A percentile compares a stretch with the other conserved stretches of the same genome.
These are phyloP conservation scores for western clawed frog (Xenopus tropicalis) DNA, from an alignment of 2,113 vertebrate species.

Conservation along the genomic window DNA sequence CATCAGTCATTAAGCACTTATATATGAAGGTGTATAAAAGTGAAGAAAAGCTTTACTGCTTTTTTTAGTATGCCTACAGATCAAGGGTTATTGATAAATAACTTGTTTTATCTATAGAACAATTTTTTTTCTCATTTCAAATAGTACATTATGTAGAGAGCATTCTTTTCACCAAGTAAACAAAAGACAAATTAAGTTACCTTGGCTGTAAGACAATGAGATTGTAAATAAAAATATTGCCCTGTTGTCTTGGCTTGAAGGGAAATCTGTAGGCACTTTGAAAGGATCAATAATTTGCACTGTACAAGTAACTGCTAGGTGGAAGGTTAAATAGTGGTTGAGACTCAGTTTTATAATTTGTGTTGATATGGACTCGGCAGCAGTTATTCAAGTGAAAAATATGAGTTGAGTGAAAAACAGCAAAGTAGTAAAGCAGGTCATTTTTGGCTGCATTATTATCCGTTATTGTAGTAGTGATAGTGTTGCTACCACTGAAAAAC, in stretches of 20 bases:
- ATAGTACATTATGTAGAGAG: not conserved
- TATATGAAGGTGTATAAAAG: not conserved
- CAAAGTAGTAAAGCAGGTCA: no score
- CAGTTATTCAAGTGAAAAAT: constrained; percentile 1
- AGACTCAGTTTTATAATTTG: not conserved
- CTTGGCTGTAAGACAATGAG: not conserved
- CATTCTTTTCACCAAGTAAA: not conserved
- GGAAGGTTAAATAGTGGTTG: constrained; percentile 4
- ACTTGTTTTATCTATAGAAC: not conserved
- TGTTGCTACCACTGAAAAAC: no score
- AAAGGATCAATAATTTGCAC: constrained; percentile 7
- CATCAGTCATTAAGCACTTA: not conserved
- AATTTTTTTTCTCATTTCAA: not conserved
- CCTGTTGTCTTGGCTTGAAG: not conserved
- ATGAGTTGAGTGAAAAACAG: not conserved
- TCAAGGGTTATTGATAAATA: not conserved
- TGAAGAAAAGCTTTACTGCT: not conserved
- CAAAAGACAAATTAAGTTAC: not conserved
- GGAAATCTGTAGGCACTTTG: not conserved
- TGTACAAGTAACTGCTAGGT: constrained; percentile 6
- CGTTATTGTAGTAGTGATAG: no score
- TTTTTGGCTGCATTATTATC: no score
- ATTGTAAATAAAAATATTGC: not conserved
- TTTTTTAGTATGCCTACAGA: not conserved
- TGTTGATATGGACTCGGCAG: not conserved